Evolutionary conservation across 2,113 vertebrate genomes (phyloP).

Genomic region (Gasterosteus nipponicus): DNA sequence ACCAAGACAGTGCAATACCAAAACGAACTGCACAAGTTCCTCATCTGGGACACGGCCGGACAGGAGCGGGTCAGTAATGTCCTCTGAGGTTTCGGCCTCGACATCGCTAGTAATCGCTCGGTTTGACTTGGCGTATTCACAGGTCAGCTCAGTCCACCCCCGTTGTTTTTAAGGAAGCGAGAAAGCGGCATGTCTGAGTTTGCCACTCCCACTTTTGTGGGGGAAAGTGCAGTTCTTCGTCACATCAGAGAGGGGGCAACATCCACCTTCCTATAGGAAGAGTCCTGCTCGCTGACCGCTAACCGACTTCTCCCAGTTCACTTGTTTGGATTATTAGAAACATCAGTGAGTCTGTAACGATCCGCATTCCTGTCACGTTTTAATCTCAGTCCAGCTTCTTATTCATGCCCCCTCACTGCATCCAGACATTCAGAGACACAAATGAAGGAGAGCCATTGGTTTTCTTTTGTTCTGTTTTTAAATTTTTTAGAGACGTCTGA

Average conservation of each 20-base stretch:
- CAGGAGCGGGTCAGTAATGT: slow-evolving; percentile 90
- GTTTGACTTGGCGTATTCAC: slow-evolving; percentile 3
- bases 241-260: slow-evolving; percentile 75
- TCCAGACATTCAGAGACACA: not conserved
- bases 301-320: not conserved
- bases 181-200: not conserved
- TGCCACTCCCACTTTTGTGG: slow-evolving; percentile 17
- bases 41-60: slow-evolving; percentile 97
- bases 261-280: slow-evolving; percentile 56
- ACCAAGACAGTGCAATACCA: slow-evolving; percentile 98
- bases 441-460: not conserved
- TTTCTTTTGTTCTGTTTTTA: not conserved
- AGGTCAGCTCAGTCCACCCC: not conserved
- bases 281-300: not conserved
- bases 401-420: not conserved
- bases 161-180: slow-evolving; percentile 25
- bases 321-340: slow-evolving; percentile 26
- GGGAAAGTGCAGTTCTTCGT: slow-evolving; percentile 59
- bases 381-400: not conserved
- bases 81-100: not conserved
- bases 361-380: slow-evolving; percentile 18
- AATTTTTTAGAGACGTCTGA: not conserved
- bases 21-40: slow-evolving; percentile 95
- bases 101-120: not conserved
- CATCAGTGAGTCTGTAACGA: slow-evolving; percentile 3